Percentiles rank a stretch among this genome's conserved stretches.
phyloP scores from a whole-genome alignment of 2,797 vertebrate species.

The Scarus forsteni region DNA sequence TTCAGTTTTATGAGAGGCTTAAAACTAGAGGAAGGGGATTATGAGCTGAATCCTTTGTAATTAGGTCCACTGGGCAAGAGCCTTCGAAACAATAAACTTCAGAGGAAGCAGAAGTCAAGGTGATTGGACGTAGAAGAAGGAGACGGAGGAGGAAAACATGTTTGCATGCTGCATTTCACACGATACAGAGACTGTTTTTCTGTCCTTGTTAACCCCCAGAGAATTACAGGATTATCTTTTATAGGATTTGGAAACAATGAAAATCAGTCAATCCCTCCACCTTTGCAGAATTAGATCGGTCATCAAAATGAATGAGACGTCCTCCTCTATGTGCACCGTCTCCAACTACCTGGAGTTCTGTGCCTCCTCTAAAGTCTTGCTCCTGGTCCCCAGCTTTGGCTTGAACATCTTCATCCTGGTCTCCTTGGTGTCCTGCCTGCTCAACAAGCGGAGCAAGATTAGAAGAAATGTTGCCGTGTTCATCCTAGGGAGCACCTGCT shows the following conservation, averaged over 20 bases:
- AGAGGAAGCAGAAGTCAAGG: slow-evolving; percentile 58
- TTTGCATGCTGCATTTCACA: slow-evolving; percentile 51
- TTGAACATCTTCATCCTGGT: slow-evolving; percentile 74
- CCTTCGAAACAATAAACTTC: slow-evolving; percentile 66
- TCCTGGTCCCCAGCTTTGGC: slow-evolving; percentile 68
- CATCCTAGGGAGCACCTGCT: slow-evolving; percentile 70
- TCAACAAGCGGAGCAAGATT: slow-evolving; percentile 63
- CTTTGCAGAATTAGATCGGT: neutral
- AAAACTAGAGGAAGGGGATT: slow-evolving; percentile 73
- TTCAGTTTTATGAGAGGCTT: slow-evolving; percentile 65
- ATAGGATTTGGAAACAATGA: slow-evolving; percentile 13
- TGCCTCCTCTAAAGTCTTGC: slow-evolving; percentile 65
- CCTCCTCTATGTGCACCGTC: slow-evolving; percentile 52
- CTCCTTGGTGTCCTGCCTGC: slow-evolving; percentile 61
- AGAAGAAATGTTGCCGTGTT: slow-evolving; percentile 72
- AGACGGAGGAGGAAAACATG: slow-evolving; percentile 58
- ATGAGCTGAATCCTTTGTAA: slow-evolving; percentile 78
- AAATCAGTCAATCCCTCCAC: slow-evolving; percentile 11
- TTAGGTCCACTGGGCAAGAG: slow-evolving; percentile 79
- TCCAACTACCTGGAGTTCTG: slow-evolving; percentile 68
- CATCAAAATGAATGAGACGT: slow-evolving; percentile 67
- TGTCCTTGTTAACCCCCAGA: slow-evolving; percentile 19
- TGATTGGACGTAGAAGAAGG: slow-evolving; percentile 46
- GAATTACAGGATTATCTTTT: slow-evolving; percentile 19
- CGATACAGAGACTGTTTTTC: slow-evolving; percentile 9